Evolutionary conservation across 2,113 vertebrate species (phyloP).

Genomic region (Brachypodius melanocephalos): DNA sequence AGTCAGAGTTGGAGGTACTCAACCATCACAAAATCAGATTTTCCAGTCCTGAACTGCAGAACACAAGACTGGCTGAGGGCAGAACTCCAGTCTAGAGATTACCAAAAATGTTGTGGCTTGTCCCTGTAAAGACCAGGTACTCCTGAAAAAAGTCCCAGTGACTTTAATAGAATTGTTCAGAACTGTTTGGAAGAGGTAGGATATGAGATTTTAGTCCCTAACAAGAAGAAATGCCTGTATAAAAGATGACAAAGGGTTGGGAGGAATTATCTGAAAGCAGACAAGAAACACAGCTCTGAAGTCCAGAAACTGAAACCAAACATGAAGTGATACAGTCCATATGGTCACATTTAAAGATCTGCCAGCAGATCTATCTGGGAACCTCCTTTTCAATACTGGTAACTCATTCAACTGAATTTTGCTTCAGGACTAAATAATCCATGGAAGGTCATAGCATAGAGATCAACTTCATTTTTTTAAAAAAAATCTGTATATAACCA

Average conservation of each 20-base stretch:
- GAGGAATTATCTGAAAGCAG: not conserved
- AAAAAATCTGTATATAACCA: not conserved
- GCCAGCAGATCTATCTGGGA: not conserved
- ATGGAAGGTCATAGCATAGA: not conserved
- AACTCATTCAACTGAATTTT: not conserved
- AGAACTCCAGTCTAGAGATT: not conserved
- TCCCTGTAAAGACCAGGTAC: not conserved
- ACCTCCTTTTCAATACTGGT: not conserved
- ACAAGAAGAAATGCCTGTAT: not conserved
- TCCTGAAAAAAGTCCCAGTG: not conserved
- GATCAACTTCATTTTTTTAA: not conserved
- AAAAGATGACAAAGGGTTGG: not conserved
- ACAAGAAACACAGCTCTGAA: not conserved
- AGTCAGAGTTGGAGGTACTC: not conserved
- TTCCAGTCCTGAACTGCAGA: not conserved
- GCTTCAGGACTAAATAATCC: not conserved
- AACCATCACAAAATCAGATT: not conserved
- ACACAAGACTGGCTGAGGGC: not conserved
- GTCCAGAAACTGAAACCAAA: constrained; percentile 10
- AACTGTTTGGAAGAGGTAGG: not conserved
- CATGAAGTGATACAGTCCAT: not conserved
- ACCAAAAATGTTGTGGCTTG: not conserved
- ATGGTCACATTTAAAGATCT: not conserved
- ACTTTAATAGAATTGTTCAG: not conserved
- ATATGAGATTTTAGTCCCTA: not conserved